Conservation (phyloP, 2,888 invertebrate genomes). For the Drosophila koepferae region DNA sequence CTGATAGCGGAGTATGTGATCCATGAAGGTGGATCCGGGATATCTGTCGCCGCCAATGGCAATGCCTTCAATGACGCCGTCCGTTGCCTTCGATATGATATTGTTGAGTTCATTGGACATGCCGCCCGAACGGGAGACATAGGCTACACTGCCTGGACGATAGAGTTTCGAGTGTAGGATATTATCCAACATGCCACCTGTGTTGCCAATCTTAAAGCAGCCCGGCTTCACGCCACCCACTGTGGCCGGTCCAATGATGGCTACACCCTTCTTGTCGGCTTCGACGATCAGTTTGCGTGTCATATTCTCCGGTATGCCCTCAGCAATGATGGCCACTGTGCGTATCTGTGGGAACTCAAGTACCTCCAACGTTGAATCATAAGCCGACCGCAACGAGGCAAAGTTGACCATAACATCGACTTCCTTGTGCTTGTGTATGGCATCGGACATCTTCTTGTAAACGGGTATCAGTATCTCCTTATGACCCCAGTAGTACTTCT, state of each 20-base stretch:
- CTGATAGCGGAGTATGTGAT: constrained; percentile 96
- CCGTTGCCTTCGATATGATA: constrained; percentile 97
- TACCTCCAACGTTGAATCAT: constrained; percentile 97
- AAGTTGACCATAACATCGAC: constrained; percentile 98
- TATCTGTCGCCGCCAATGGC: constrained; percentile 99
- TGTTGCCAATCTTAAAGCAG: constrained; percentile 99
- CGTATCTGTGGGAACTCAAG: constrained; percentile 97
- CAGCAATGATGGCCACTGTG: constrained; percentile 99
- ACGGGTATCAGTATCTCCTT: constrained; percentile 97
- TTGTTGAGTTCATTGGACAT: constrained; percentile 99
- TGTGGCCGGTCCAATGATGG: constrained; percentile 96
- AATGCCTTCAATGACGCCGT: constrained; percentile 98
- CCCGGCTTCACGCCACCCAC: constrained; percentile 99
- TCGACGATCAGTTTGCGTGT: constrained; percentile 95
- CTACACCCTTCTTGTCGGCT: constrained; percentile 93
- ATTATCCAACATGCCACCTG: constrained; percentile 99
- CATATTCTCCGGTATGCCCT: constrained; percentile 99
- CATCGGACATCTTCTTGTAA: constrained; percentile 98
- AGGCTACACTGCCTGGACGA: constrained; percentile 98
- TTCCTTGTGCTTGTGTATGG: constrained; percentile 97
- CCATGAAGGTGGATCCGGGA: constrained; percentile 99
- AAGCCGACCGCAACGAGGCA: constrained; percentile 98
- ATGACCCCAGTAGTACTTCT: constrained; percentile 99
- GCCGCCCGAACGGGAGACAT: constrained; percentile 99
- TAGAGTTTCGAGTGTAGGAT: constrained; percentile 98